phyloP scores from a whole-genome alignment of 2,797 vertebrate species.

The Pantherophis alleghaniensis region DNA sequence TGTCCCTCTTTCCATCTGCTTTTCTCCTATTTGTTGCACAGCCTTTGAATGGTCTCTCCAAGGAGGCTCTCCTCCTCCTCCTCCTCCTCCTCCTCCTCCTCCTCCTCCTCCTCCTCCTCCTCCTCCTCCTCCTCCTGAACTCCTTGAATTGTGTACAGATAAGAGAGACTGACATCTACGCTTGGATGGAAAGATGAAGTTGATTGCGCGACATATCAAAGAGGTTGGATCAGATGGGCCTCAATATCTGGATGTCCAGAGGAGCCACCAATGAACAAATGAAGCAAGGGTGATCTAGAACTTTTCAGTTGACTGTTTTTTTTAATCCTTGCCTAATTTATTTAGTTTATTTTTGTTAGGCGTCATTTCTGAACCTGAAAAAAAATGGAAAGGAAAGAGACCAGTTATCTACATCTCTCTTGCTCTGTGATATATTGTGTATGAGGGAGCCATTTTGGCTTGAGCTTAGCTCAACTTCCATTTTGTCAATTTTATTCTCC shows the following conservation, averaged over 20 bases:
- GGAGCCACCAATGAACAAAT: neutral
- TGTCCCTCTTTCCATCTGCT: neutral
- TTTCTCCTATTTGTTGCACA: neutral
- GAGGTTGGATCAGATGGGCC: slow-evolving; percentile 74
- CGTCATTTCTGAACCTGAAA: neutral
- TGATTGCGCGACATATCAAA: slow-evolving; percentile 71
- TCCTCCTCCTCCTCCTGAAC: neutral
- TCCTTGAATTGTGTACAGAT: slow-evolving; percentile 34
- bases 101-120: no score
- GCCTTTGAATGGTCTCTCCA: neutral
- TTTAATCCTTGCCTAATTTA: neutral
- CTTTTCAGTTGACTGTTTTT: neutral
- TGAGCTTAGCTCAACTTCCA: neutral
- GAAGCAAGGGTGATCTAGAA: neutral
- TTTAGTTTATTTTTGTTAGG: neutral
- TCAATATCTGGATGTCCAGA: slow-evolving; percentile 50
- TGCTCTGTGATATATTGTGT: neutral
- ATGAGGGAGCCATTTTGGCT: neutral
- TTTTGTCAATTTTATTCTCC: neutral
- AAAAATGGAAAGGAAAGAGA: neutral
- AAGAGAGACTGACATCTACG: slow-evolving; percentile 67
- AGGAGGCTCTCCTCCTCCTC: fast-evolving
- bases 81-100: no score
- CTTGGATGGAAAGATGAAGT: slow-evolving; percentile 75
- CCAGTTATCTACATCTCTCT: neutral